A percentile compares a stretch with the other conserved stretches of the same genome.
phyloP scores from a whole-genome alignment of 2,113 vertebrate genomes.

The Embiotoca jacksoni region DNA sequence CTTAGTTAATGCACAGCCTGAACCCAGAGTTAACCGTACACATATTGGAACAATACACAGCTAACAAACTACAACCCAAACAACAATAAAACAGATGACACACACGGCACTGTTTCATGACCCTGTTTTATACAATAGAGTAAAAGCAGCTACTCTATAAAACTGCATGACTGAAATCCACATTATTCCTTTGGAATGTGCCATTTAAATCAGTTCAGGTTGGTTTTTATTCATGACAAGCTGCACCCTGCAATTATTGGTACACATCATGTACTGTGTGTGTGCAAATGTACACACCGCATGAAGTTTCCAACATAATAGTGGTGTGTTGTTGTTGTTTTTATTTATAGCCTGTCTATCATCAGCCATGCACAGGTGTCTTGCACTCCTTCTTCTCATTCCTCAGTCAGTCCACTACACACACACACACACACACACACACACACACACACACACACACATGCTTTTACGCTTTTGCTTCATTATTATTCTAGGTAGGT shows the following conservation, averaged over 20 bases:
- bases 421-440: conserved; percentile 1
- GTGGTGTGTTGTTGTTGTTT: not conserved
- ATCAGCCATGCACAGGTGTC: conserved; percentile 40
- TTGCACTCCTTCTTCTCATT: not conserved
- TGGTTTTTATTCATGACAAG: not conserved
- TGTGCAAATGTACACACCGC: not conserved
- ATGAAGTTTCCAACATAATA: not conserved
- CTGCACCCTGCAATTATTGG: not conserved
- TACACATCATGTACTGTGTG: not conserved
- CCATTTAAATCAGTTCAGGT: not conserved
- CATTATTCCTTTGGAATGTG: conserved; percentile 1
- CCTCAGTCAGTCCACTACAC: not conserved
- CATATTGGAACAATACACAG: not conserved
- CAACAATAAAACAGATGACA: conserved; percentile 36
- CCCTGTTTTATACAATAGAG: not conserved
- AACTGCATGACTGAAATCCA: not conserved
- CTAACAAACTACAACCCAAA: conserved; percentile 30
- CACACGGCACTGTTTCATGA: conserved; percentile 5
- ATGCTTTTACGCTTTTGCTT: not conserved
- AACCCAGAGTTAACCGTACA: not conserved
- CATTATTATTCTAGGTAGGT: conserved; percentile 36
- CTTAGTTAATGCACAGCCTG: not conserved
- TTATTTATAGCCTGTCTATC: conserved; percentile 21
- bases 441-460: conserved; percentile 12
- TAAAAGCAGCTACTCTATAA: not conserved